A percentile compares a stretch with the other conserved stretches of the same genome.
These are phyloP conservation scores for Atethmia centrago DNA, from an alignment of 2,888 invertebrate species.

Conservation along the genomic window DNA sequence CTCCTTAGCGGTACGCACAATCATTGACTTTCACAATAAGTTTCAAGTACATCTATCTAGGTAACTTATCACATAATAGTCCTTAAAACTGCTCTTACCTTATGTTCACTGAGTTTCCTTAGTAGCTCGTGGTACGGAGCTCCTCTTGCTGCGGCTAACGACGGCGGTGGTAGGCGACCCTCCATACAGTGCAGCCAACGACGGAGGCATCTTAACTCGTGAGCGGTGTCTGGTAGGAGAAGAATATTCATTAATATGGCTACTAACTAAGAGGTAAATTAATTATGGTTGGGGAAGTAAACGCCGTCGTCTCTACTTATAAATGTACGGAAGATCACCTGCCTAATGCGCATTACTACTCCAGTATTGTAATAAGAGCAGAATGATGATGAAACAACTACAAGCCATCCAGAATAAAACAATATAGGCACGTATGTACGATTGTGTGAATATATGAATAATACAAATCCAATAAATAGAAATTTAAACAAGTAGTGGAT, in stretches of 20 bases:
- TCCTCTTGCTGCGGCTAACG: conserved; percentile 93
- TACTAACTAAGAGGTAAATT: not conserved
- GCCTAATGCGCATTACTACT: not conserved
- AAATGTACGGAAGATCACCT: not conserved
- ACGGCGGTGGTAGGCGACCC: conserved; percentile 93
- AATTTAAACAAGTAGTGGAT: not conserved
- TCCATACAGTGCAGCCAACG: conserved; percentile 97
- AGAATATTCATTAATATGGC: not conserved
- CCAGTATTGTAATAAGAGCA: not conserved
- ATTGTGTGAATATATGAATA: not conserved
- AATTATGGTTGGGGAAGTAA: not conserved
- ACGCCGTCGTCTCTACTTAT: not conserved
- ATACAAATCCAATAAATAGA: not conserved
- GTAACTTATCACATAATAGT: not conserved
- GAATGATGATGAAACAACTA: not conserved
- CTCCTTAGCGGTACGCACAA: too few species aligned
- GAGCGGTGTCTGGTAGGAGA: conserved; percentile 91
- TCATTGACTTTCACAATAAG: not conserved
- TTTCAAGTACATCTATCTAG: not conserved
- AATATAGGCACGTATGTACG: not conserved
- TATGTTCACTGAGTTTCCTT: conserved; percentile 94
- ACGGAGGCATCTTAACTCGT: conserved; percentile 94
- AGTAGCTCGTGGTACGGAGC: conserved; percentile 94
- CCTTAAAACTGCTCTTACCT: conserved; percentile 89
- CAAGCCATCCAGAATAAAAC: not conserved